Evolutionary conservation across 2,888 invertebrate species (phyloP).

Genomic region (Phyllotreta striolata): DNA sequence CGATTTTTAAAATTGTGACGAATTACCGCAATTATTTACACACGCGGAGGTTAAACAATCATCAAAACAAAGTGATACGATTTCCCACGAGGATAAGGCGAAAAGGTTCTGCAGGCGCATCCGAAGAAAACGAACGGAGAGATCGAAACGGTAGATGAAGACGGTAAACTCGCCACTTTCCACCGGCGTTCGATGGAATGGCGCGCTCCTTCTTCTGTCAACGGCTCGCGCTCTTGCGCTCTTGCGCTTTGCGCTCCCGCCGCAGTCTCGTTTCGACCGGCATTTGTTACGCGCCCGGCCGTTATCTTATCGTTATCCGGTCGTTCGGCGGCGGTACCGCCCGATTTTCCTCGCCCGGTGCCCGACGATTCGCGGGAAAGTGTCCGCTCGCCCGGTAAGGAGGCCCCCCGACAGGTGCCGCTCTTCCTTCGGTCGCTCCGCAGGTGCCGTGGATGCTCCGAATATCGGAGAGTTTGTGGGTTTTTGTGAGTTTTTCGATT

Average conservation of each 20-base stretch:
- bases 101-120: no score
- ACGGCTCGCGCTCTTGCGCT: constrained; percentile 43
- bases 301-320: constrained; percentile 48
- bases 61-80: neutral
- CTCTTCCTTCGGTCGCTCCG: neutral
- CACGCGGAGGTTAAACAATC: no score
- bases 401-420: constrained; percentile 20
- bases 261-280: constrained; percentile 54
- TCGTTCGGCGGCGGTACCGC: neutral
- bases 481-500: constrained; percentile 6
- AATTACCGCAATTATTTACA: no score
- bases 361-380: no score
- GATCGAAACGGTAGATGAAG: constrained; percentile 53
- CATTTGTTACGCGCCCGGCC: constrained; percentile 51
- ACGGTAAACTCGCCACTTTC: constrained; percentile 45
- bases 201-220: constrained; percentile 46
- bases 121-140: constrained; percentile 36
- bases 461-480: constrained; percentile 28
- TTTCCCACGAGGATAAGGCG: neutral
- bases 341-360: neutral
- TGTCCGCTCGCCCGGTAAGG: neutral
- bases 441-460: constrained; percentile 30
- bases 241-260: no score
- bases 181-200: constrained; percentile 32
- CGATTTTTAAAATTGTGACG: no score